These are phyloP conservation scores for Lophura swinhoii DNA, from an alignment of 2,797 vertebrate species.

Conservation along the genomic window DNA sequence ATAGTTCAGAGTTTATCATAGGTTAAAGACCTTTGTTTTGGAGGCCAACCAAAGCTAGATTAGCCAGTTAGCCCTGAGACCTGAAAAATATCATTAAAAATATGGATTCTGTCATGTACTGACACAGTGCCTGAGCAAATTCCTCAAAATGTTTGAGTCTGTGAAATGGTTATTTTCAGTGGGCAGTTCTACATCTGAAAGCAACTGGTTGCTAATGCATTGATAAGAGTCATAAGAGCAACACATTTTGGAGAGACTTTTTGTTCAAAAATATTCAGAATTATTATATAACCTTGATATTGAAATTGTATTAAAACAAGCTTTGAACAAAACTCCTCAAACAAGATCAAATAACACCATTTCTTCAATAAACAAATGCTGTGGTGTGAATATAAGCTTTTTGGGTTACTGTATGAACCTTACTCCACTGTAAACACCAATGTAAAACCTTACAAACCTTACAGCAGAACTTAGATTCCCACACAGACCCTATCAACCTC, in stretches of 20 bases:
- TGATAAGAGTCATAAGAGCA: neutral
- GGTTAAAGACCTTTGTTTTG: neutral
- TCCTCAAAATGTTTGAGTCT: neutral
- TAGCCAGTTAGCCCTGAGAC: neutral
- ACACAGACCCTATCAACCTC: neutral
- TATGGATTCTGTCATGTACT: neutral
- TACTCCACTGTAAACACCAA: neutral
- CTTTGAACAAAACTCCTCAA: neutral
- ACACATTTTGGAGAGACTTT: neutral
- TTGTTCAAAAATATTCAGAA: neutral
- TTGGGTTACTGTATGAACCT: neutral
- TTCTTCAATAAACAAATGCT: neutral
- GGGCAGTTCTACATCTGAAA: neutral
- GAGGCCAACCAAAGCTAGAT: neutral
- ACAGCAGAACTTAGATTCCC: neutral
- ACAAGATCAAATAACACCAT: neutral
- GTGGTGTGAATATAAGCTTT: neutral
- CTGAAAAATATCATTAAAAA: neutral
- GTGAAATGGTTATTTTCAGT: rapidly evolving
- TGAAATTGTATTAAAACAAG: neutral
- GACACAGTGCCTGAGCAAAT: neutral
- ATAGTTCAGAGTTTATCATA: neutral
- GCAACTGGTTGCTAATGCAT: neutral
- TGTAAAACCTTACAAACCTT: neutral
- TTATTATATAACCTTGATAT: neutral